Base-by-base conservation (phyloP, 1,140 invertebrate species). In the Panagrolaimus sp. region DNA sequence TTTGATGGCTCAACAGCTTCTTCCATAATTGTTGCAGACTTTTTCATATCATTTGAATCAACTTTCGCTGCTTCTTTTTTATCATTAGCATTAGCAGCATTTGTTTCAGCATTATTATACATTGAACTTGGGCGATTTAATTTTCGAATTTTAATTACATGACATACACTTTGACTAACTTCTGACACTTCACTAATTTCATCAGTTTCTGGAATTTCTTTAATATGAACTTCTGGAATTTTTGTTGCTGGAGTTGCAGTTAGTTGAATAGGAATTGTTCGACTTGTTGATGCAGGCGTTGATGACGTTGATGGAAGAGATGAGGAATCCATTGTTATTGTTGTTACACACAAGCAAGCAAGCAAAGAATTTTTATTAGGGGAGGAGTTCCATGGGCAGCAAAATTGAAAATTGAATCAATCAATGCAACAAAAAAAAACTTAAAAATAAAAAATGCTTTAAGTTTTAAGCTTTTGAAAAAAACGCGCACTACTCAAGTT, bases 161-260 rank as follows among this genome's bases (percentile, higher is more conserved):
- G 51, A 11, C 20, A 25, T 11, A 57, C 51, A 27, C 51, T 57
- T 57, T 57, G 51, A 25, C 51, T 57, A 27, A 57, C 27, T 57
- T 57, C 51, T 27, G 51, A 57, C 20, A 57, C 48, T 20, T 57
- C 51, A 1, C 13, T n/a, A 13, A 57, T 57, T 13, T 57, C 51
- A 57, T 57, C 51, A 16, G 51, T 20, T 11, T 57, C 51, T 20
- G 27, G 20, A 20, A 25, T 57, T 27, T 57, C 27, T 25, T 57
- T 57, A 27, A 57, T 57, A 57, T 57, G 51, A 27, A 57, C 51
- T 25, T 57, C 51, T 11, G 51, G 51, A 11, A 57, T 27, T 25
- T 27, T 20, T 7, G 31, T 7, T 11, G 51, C n/a, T 2, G 51
- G 20, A 11, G 51, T 25, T 13, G 20, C 11, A 13, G 51, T 57